Conservation (phyloP, 2,113 vertebrate species). For the Bos javanicus region DNA sequence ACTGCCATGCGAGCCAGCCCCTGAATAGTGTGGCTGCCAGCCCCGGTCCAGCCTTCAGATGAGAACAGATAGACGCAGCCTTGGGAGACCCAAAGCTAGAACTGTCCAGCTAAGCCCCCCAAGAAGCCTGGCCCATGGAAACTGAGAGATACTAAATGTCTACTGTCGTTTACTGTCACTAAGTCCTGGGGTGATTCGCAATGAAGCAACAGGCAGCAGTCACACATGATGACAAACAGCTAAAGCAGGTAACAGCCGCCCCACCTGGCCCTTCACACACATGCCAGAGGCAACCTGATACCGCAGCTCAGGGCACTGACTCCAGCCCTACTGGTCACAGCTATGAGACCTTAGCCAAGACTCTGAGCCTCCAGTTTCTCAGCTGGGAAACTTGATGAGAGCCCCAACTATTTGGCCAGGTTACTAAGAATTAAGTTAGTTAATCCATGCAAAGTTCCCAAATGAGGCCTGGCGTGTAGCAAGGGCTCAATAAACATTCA, state of each 20-base stretch:
- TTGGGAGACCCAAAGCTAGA: neutral
- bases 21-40: neutral
- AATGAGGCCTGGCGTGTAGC: no score
- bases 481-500: rapidly evolving
- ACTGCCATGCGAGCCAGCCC: rapidly evolving
- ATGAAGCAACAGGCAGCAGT: neutral
- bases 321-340: neutral
- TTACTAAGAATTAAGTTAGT: neutral
- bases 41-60: neutral
- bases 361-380: neutral
- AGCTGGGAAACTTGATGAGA: neutral
- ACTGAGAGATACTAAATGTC: neutral
- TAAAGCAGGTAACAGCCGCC: neutral
- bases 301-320: neutral
- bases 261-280: neutral
- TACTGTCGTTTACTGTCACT: neutral
- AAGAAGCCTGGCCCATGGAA: neutral
- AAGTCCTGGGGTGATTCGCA: neutral
- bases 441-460: rapidly evolving
- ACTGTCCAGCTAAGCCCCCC: neutral
- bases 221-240: neutral
- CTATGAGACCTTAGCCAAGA: neutral
- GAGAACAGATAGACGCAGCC: neutral
- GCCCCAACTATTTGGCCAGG: neutral
- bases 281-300: neutral